Base-by-base conservation (phyloP, 2,888 invertebrate genomes). In the Chalcosyrphus nemorum region DNA sequence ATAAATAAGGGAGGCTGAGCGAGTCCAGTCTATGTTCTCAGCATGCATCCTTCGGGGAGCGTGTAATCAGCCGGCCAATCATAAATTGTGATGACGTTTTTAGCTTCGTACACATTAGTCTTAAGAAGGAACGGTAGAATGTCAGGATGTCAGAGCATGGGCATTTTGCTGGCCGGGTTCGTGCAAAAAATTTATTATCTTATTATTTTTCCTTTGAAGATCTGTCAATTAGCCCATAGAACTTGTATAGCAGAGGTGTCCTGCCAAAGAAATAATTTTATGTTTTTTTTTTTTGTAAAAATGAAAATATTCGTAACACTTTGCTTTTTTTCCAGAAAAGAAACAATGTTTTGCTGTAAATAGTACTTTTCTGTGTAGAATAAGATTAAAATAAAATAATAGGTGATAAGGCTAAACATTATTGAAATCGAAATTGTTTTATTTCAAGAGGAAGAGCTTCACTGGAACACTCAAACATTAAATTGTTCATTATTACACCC, bases 1-100 rank as follows among this genome's bases (percentile, higher is more conserved):
- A 91, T 92, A 92, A 90, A 89, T 89, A 88, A 56, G 32, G 47
- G 21, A 35, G 57, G 38, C 66, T 52, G 59, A 72, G 11, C 57
- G 66, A 68, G 50, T 59, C 15, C 63, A 56, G 21, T 76, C 66
- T 4, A 50, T 56, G 59, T 66, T 59, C 59, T 81, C 50, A 35
- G 38, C 56, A 56, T 75, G 57, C 35, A 57, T 63, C 56, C n/a
- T 70, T 35, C 32, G 19, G 5, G 57, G 59, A 35, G 35, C 27
- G 19, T 68, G 59, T 54, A 41, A 35, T 57, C 75, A 81, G 50
- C 59, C 71, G 61, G 47, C 52, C 77, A 54, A 71, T 43, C 50
- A 43, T 61, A 82, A 65, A 77, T 66, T 82, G 81, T 82, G 81
- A 82, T 77, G 66, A 72, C 54, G 66, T 72, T 65, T 38, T 68